phyloP scores from a whole-genome alignment of 2,113 vertebrate genomes.

The Okapia johnstoni region DNA sequence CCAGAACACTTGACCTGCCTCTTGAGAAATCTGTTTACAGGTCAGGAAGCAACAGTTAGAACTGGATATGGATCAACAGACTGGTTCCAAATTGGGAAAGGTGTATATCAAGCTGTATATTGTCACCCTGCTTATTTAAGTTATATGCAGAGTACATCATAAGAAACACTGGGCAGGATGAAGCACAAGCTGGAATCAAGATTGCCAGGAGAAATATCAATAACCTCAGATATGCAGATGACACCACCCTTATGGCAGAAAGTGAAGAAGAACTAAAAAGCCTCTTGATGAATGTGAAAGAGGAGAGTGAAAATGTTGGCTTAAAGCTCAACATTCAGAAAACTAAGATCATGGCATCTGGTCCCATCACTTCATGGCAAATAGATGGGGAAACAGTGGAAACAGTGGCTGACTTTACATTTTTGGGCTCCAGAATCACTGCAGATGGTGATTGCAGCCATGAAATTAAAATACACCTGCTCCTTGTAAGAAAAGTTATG shows the following conservation, averaged over 20 bases:
- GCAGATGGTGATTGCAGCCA: neutral
- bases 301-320: neutral
- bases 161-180: neutral
- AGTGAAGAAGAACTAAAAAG: neutral
- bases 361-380: neutral
- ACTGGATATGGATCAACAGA: fast-evolving
- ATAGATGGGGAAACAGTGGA: neutral
- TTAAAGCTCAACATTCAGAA: neutral
- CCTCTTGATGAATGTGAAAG: neutral
- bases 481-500: neutral
- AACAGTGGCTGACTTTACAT: neutral
- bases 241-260: neutral
- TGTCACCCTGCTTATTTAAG: neutral
- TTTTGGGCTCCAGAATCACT: neutral
- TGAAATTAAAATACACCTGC: neutral
- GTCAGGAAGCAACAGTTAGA: neutral
- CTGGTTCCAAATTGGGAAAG: neutral
- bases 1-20: neutral
- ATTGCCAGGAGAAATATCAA: neutral
- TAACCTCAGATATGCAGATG: neutral
- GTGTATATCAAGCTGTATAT: fast-evolving
- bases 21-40: neutral
- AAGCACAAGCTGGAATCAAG: neutral
- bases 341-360: neutral
- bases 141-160: neutral